phyloP scores from a whole-genome alignment of 2,888 invertebrate species.

The Cheilosia vulpina region DNA sequence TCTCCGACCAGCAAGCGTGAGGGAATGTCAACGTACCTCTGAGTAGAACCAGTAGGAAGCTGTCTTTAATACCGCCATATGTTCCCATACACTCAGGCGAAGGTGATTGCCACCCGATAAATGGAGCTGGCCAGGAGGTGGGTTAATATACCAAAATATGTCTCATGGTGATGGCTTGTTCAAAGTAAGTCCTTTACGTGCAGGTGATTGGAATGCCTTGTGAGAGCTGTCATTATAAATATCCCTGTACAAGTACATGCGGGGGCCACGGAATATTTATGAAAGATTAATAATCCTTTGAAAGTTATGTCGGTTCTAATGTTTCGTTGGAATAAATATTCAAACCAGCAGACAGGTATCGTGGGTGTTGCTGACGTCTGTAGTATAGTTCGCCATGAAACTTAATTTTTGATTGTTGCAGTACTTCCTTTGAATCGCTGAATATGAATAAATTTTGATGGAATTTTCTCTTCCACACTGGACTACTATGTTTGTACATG shows the following conservation, averaged over 20 bases:
- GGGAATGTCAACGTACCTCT: too few relatives aligned
- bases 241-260: background rate
- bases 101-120: too few relatives aligned
- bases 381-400: background rate
- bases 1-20: too few relatives aligned
- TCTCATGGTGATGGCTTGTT: too few relatives aligned
- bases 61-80: too few relatives aligned
- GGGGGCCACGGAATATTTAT: constrained; percentile 25
- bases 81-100: too few relatives aligned
- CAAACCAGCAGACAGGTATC: background rate
- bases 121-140: too few relatives aligned
- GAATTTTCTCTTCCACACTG: background rate
- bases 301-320: constrained; percentile 37
- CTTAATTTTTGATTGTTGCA: background rate
- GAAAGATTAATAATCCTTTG: constrained; percentile 44
- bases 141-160: too few relatives aligned
- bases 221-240: background rate
- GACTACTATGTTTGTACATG: background rate
- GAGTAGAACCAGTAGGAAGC: too few relatives aligned
- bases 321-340: constrained; percentile 38
- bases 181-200: background rate
- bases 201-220: constrained; percentile 10
- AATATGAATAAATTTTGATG: background rate
- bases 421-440: background rate
- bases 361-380: too few relatives aligned